Base-by-base conservation (phyloP, 2,113 vertebrate genomes). In the Microcebus tavaratra region DNA sequence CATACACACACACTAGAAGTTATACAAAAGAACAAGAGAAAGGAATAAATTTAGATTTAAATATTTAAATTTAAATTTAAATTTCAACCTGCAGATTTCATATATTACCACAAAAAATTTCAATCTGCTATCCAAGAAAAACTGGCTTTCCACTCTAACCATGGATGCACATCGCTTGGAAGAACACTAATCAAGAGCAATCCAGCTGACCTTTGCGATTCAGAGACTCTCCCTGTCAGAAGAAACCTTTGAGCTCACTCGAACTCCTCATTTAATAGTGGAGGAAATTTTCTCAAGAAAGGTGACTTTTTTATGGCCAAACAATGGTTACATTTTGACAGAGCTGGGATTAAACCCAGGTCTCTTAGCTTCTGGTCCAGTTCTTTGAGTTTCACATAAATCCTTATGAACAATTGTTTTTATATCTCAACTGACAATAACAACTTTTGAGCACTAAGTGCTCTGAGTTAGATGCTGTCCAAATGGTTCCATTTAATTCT, bases 401-500 rank as follows among this genome's bases (percentile, higher is more conserved):
- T 88, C 12, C 6, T 81, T 90, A 73, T 23, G 57, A 90, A 83
- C 42, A 4, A 90, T 87, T 75, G 14, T 31, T 27, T 81, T 90
- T 75, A n/a, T 75, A 27, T 84, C 17, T 80, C 63, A 75, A 67
- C 18, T 59, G 67, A 65, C 14, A 75, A 21, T 61, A 45, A 91
- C 78, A 59, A 75, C 8, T 15, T 50, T 45, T 68, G 36, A 57
- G 1, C 11, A 53, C 63, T 67, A 61, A 63, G 5, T 83, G 4
- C 13, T 79, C 2, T 90, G 14, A 17, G 8, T 94, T 80, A 57
- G 29, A 88, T 73, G 12, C 21, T 84, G 23, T 75, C 68, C 50
- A 91, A 94, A 78, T 31, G 85, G 20, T 88, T 36, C 36, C 48
- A 67, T 55, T 70, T 75, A 82, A 68, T 89, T 85, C 85, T 91